Evolutionary conservation across 53 echinoderm and acorn worm species (phyloP), one percentile per base, ranked within the genome.

Genomic region (Paelopatides confundens): DNA sequence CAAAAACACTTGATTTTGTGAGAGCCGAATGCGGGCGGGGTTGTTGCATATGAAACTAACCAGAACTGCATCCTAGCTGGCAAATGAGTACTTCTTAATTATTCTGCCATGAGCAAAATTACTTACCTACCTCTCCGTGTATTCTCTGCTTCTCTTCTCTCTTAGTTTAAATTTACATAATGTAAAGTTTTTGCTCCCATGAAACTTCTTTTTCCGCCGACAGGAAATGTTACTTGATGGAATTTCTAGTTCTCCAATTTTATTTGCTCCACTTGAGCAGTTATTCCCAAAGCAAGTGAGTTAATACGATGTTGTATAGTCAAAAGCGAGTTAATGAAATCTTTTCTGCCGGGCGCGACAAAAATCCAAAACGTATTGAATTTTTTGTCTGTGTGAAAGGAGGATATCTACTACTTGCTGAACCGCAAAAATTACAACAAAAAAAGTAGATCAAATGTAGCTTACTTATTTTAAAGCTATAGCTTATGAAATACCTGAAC

Each of bases 181-280:
- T 74, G 74, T 40, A 74, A 74, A 74, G 40, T 74, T 58, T 58
- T 58, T 74, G 21, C 74, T 74, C 74, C 74, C 74, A 74, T 74
- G 74, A 74, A 74, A 74, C 40, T 40, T 74, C 43, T 74, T 74
- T 58, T 46, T 74, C 74, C 43, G 74, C 39, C 43, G 74, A 40
- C 74, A 74, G 74, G 74, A 74, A 74, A 74, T 74, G 74, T 74
- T 74, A 74, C 74, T 74, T 74, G 74, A 74, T 74, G 74, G 74
- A 74, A 74, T 74, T 74, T 74, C 74, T 74, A 46, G 74, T 74
- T 26, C 74, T 74, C 74, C 40, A 74, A 74, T 74, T 74, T 74
- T 74, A 74, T 74, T 74, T 74, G 74, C 74, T 74, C 74, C 74
- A 74, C 74, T 74, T 74, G 74, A 74, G 74, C 37, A 9, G 74